Evolutionary conservation across 2,888 invertebrate species (phyloP).

Genomic region (Microplitis manilae): DNA sequence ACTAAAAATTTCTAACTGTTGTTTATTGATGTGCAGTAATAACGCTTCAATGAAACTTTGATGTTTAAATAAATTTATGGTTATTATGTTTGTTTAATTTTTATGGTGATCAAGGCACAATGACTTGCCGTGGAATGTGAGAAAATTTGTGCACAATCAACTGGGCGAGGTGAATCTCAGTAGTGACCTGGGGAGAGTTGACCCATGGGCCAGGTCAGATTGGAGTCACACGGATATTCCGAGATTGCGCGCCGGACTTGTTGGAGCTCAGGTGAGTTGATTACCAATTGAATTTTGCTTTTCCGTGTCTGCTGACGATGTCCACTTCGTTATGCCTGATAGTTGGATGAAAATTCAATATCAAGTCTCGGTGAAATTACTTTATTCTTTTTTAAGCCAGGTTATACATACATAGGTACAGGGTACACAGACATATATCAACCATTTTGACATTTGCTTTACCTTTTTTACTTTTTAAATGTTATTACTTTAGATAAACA

Average conservation of each 20-base stretch:
- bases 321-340: constrained; percentile 19
- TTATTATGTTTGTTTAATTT: constrained; percentile 22
- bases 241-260: constrained; percentile 84
- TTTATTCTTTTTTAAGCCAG: background rate
- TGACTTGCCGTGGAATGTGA: constrained; percentile 91
- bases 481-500: background rate
- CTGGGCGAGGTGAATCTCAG: constrained; percentile 70
- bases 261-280: constrained; percentile 84
- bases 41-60: background rate
- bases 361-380: background rate
- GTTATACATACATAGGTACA: background rate
- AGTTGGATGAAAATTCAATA: constrained; percentile 1
- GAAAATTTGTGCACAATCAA: constrained; percentile 88
- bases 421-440: background rate
- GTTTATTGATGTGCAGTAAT: too few relatives aligned
- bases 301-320: constrained; percentile 3
- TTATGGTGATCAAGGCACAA: constrained; percentile 76
- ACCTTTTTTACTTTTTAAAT: background rate
- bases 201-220: constrained; percentile 88
- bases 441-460: background rate
- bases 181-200: constrained; percentile 75
- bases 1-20: too few relatives aligned
- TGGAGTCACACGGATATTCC: constrained; percentile 96
- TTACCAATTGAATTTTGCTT: constrained; percentile 32
- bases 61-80: constrained; percentile 6